Base-by-base conservation (phyloP, 2,113 vertebrate genomes). In the Rhabdornis inornatus region DNA sequence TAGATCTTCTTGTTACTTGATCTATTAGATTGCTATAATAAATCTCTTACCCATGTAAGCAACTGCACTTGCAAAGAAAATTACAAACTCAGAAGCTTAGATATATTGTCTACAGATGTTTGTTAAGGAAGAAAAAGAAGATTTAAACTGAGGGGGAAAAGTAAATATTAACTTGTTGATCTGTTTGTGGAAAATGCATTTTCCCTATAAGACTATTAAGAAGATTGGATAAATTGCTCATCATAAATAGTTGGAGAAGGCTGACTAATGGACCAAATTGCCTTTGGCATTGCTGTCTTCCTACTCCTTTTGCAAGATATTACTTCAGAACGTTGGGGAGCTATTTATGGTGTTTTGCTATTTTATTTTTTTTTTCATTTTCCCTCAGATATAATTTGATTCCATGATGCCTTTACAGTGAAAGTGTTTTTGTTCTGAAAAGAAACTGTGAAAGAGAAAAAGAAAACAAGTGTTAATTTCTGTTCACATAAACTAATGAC, bases 81-180 rank as follows among this genome's bases (percentile, higher is more conserved):
- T 78, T 4, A 93, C 82, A 77, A 40, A 81, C n/a, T 88, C 28
- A 8, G 80, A 30, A 25, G n/a, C 25, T 92, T 83, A 93, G 71
- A 92, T 96, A 78, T 94, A 95, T 89, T 83, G 52, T 83, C 60
- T 70, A 89, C 85, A 95, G 94, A 94, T 93, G 83, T 94, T 82
- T 53, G 37, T 66, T 88, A 78, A 89, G 83, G 47, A 92, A 93
- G 83, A 78, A 90, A 92, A 90, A 60, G 13, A 87, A 70, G 52
- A 91, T 93, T 91, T 94, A 92, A 96, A n/a, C 8, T 52, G 27
- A 79, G 24, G 10, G n/a, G 44, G 40, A 74, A 79, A 85, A 91
- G 52, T 63, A 93, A 93, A 83, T 86, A 95, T 85, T 60, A 88
- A 88, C 66, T 70, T 86, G 55, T 85, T 95, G 75, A 81, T 81